Base-by-base conservation (phyloP, 2,113 vertebrate species). In the Genyomyrus donnyi region DNA sequence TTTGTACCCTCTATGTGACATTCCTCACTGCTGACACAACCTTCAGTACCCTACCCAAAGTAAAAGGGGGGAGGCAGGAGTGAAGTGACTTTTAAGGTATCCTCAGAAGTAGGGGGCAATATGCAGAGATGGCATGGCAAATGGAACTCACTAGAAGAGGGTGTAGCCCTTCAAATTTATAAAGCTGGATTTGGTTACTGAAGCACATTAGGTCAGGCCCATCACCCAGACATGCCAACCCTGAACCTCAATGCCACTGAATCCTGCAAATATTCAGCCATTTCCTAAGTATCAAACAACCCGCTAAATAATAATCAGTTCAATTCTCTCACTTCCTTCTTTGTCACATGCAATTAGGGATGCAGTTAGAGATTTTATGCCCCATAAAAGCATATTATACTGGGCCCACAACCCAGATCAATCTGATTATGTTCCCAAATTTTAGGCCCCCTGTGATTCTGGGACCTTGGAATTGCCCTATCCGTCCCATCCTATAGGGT, bases 11-110 rank as follows among this genome's bases (percentile, higher is more conserved):
- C 80, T 49, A 17, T 95, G 95, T 50, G 89, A 96, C 92, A 96
- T 96, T 96, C 95, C 96, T 95, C 96, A 95, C 92, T 91, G 90
- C 91, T 89, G 90, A 90, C 91, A 89, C 85, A 95, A 93, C 52
- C 91, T 56, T 90, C 88, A 89, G 89, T 90, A 88, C 88, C 87
- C 62, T 66, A 27, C 10, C 62, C 62, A 35, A 35, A 74, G 70
- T 91, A 58, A 42, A 74, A 91, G 92, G 70, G 90, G 88, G 39
- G 45, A 70, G 87, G 45, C 85, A 49, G 19, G 35, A 35, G 6
- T 35, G 49, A 46, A 35, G 58, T 31, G 21, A 85, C 87, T 84
- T 35, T 7, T 83, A 46, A 35, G 31, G 66, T 35, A 74, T 74
- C 31, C 66, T 31, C 66, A 35, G 66, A 17, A 74, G 66, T 62